Evolutionary conservation across 2,888 invertebrate species (phyloP).

Genomic region (Euplagia quadripunctaria): DNA sequence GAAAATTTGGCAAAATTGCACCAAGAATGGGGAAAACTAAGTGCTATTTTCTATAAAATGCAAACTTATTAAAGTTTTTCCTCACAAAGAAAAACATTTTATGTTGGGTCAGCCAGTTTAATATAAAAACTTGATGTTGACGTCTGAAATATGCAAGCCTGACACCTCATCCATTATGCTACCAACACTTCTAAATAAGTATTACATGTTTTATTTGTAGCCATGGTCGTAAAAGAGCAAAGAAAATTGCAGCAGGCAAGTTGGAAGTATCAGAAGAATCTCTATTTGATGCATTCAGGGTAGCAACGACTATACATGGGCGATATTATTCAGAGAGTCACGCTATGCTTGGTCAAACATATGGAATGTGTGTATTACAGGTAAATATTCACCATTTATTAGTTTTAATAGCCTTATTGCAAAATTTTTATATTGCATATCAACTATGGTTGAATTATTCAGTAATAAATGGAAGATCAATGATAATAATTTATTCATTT

Average conservation of each 20-base stretch:
- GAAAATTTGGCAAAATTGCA: too few species aligned
- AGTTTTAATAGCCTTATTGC: background rate
- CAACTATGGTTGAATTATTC: background rate
- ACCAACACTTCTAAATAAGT: too few species aligned
- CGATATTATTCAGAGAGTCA: constrained; percentile 99
- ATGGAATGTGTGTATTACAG: constrained; percentile 97
- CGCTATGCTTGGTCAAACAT: constrained; percentile 98
- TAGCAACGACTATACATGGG: constrained; percentile 98
- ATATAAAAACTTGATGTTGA: too few species aligned
- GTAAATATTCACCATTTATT: constrained; percentile 68
- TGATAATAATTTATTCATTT: too few species aligned
- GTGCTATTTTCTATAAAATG: too few species aligned
- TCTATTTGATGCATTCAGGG: constrained; percentile 98
- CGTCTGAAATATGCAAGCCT: too few species aligned
- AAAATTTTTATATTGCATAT: background rate
- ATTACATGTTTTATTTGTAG: constrained; percentile 71
- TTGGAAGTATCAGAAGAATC: constrained; percentile 97
- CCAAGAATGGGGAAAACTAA: too few species aligned
- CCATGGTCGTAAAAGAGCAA: constrained; percentile 97
- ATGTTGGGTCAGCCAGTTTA: too few species aligned
- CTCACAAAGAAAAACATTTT: too few species aligned
- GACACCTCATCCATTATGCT: too few species aligned
- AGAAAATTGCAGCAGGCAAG: constrained; percentile 96
- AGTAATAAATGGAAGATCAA: background rate
- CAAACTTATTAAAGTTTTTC: too few species aligned